phyloP scores from a whole-genome alignment of 2,888 invertebrate genomes.

The Pherbina coryleti region DNA sequence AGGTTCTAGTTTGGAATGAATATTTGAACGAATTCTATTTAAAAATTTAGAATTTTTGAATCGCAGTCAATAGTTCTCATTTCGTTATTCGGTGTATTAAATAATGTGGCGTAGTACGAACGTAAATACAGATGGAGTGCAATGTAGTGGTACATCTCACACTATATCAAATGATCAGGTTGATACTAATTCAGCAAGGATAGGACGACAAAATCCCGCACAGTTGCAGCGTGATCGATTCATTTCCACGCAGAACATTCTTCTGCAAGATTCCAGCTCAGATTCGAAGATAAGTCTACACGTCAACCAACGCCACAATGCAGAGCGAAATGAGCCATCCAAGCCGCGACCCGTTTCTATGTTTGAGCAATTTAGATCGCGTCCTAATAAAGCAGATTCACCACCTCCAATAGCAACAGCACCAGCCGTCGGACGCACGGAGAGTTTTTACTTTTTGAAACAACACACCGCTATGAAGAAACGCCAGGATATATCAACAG shows the following conservation, averaged over 20 bases:
- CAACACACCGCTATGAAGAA: constrained; percentile 16
- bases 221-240: constrained; percentile 40
- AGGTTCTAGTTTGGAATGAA: not conserved
- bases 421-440: constrained; percentile 29
- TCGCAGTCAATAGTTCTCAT: not conserved
- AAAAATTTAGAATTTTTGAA: not conserved
- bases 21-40: not conserved
- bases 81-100: not conserved
- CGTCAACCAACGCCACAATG: constrained; percentile 43
- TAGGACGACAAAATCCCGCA: constrained; percentile 24
- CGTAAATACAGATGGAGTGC: constrained; percentile 38
- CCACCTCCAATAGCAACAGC: constrained; percentile 10
- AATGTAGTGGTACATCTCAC: constrained; percentile 35
- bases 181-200: constrained; percentile 10
- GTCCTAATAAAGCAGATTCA: constrained; percentile 23
- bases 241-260: constrained; percentile 34
- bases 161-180: constrained; percentile 22
- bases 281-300: constrained; percentile 45
- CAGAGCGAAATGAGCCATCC: constrained; percentile 6
- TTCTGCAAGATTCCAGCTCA: constrained; percentile 39
- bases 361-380: constrained; percentile 40
- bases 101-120: constrained; percentile 44
- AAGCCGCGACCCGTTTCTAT: constrained; percentile 44
- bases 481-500: not conserved
- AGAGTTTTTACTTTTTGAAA: constrained; percentile 37